Evolutionary conservation across 2,888 invertebrate species (phyloP).

Genomic region (Callosobruchus maculatus): DNA sequence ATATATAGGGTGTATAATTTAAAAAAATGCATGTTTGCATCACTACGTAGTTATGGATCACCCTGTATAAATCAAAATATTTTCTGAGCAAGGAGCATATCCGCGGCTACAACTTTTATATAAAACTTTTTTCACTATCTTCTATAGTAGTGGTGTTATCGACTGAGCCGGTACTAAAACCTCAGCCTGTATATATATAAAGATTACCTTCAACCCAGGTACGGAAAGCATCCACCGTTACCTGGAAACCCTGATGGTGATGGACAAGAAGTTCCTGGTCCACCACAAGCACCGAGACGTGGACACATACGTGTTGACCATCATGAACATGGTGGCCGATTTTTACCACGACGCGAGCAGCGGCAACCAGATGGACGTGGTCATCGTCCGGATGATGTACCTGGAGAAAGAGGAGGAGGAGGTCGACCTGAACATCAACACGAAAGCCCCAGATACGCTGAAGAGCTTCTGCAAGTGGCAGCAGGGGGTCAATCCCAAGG

Average conservation of each 20-base stretch:
- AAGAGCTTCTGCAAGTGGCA: slow-evolving; percentile 65
- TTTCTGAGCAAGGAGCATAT: no score
- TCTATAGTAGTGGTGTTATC: no score
- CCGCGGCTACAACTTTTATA: no score
- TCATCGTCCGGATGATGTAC: slow-evolving; percentile 56
- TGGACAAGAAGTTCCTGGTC: slow-evolving; percentile 62
- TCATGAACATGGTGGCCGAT: slow-evolving; percentile 65
- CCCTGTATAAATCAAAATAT: no score
- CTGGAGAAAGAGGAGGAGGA: slow-evolving; percentile 55
- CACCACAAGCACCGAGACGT: slow-evolving; percentile 62
- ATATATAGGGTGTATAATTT: no score
- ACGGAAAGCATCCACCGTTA: slow-evolving; percentile 49
- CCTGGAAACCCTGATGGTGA: slow-evolving; percentile 63
- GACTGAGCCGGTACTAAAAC: no score
- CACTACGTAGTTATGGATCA: no score
- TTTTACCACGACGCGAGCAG: slow-evolving; percentile 50
- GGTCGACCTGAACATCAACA: slow-evolving; percentile 51
- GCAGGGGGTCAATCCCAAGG: slow-evolving; percentile 54
- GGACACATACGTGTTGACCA: slow-evolving; percentile 62
- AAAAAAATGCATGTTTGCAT: no score
- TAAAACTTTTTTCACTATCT: no score
- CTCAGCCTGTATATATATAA: no score
- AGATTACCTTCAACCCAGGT: slow-evolving; percentile 1
- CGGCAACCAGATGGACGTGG: slow-evolving; percentile 58
- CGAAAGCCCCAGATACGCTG: slow-evolving; percentile 56